A percentile compares a stretch with the other conserved stretches of the same genome.
Conservation (phyloP, 2,113 vertebrate species). For the Aptenodytes forsteri region DNA sequence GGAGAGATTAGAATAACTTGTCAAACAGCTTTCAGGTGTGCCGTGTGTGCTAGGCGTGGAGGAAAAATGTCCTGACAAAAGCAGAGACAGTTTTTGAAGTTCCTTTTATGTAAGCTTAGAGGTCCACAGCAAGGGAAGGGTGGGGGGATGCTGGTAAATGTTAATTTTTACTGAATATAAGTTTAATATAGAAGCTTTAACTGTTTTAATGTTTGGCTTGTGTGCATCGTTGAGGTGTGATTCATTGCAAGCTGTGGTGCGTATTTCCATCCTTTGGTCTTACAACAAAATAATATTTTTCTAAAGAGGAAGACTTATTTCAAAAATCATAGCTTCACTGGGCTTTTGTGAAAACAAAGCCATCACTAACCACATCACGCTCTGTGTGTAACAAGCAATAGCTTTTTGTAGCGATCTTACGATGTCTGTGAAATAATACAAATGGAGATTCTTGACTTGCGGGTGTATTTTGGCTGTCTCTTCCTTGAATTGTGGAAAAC, state of each 20-base stretch:
- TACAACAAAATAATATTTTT: not conserved
- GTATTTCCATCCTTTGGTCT: constrained; percentile 10
- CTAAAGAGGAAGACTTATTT: constrained; percentile 18
- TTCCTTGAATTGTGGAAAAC: not conserved
- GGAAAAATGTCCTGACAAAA: constrained; percentile 44
- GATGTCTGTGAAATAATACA: not conserved
- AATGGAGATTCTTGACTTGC: not conserved
- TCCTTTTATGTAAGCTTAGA: constrained; percentile 34
- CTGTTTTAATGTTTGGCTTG: not conserved
- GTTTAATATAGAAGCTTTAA: not conserved
- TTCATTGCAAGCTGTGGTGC: not conserved
- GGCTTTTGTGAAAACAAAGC: constrained; percentile 13
- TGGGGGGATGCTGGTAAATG: not conserved
- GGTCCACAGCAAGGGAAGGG: not conserved
- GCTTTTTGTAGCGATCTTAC: not conserved
- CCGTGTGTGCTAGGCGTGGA: constrained; percentile 21
- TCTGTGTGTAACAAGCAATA: not conserved
- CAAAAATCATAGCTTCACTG: not conserved
- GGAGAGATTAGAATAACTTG: constrained; percentile 57
- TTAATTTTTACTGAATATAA: not conserved
- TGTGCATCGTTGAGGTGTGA: not conserved
- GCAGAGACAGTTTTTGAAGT: constrained; percentile 43
- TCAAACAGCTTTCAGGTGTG: constrained; percentile 49
- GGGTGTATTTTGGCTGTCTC: not conserved
- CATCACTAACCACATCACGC: not conserved